These are phyloP conservation scores for Wiebesia pumilae DNA, from an alignment of 1,140 invertebrate genomes.

Conservation along the genomic window DNA sequence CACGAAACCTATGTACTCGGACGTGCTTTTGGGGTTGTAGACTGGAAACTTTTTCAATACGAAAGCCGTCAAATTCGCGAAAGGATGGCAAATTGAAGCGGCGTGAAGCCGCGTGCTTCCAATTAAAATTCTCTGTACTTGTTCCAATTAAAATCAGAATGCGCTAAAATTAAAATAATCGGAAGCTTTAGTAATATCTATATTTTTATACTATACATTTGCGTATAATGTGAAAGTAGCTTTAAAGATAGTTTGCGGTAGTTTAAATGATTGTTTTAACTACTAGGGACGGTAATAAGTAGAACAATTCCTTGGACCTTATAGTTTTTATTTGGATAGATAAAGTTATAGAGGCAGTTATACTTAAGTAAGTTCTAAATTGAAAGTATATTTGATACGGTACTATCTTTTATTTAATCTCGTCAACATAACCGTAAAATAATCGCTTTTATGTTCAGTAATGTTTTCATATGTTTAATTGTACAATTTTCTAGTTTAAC, in stretches of 20 bases:
- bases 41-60: slow-evolving; percentile 39
- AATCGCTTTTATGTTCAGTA: too few species aligned
- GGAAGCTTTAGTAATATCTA: background rate
- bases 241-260: background rate
- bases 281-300: too few species aligned
- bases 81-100: slow-evolving; percentile 30
- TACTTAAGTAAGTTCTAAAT: too few species aligned
- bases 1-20: slow-evolving; percentile 3
- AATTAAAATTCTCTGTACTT: slow-evolving; percentile 43
- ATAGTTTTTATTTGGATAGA: too few species aligned
- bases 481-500: too few species aligned
- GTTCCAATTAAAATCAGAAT: slow-evolving; percentile 21
- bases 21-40: slow-evolving; percentile 3
- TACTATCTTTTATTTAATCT: too few species aligned
- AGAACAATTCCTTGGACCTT: too few species aligned
- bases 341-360: too few species aligned
- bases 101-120: slow-evolving; percentile 3
- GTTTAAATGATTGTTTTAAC: background rate
- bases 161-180: slow-evolving; percentile 1
- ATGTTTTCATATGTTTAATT: too few species aligned
- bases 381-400: too few species aligned
- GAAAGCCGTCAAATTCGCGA: slow-evolving; percentile 42
- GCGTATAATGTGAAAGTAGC: background rate
- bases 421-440: too few species aligned
- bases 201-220: background rate